Evolutionary conservation across 2,797 vertebrate species (phyloP).

Genomic region (Ceyx erithaca): DNA sequence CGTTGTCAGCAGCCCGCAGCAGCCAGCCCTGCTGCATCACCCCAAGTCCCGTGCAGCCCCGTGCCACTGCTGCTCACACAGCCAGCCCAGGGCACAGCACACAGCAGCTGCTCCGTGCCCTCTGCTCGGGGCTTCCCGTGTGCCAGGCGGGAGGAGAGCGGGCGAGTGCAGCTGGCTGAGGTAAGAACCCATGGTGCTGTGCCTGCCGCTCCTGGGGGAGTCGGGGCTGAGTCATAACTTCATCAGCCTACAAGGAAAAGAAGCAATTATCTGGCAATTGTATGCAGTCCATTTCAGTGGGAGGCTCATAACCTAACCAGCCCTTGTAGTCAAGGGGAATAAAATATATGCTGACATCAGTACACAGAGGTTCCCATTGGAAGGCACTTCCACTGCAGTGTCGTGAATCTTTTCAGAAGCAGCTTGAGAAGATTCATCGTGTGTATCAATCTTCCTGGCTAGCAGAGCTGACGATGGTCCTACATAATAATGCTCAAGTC

Average conservation of each 20-base stretch:
- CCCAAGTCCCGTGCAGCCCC: not conserved
- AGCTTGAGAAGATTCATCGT: constrained; percentile 69
- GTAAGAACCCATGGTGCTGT: not conserved
- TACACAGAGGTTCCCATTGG: constrained; percentile 56
- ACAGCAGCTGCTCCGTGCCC: not conserved
- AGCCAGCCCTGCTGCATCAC: not conserved
- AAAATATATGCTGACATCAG: constrained; percentile 69
- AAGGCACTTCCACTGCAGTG: constrained; percentile 62
- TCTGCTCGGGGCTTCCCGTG: not conserved
- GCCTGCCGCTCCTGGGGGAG: not conserved
- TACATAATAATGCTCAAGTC: constrained; percentile 62
- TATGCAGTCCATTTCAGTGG: constrained; percentile 32
- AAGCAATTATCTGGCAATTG: constrained; percentile 35
- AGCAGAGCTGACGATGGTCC: constrained; percentile 9
- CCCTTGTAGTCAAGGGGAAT: constrained; percentile 48
- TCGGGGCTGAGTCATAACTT: constrained; percentile 30
- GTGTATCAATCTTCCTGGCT: constrained; percentile 60
- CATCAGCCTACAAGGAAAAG: constrained; percentile 21
- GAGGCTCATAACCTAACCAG: constrained; percentile 56
- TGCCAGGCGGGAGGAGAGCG: not conserved
- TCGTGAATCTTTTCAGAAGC: constrained; percentile 71
- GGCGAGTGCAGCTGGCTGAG: not conserved
- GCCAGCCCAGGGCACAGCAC: not conserved
- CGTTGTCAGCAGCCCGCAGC: not conserved
- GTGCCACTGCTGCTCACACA: not conserved